These are phyloP conservation scores for Umimayanthus chanpuru DNA, from an alignment of 92 coral and sea anemone species.

Conservation along the genomic window DNA sequence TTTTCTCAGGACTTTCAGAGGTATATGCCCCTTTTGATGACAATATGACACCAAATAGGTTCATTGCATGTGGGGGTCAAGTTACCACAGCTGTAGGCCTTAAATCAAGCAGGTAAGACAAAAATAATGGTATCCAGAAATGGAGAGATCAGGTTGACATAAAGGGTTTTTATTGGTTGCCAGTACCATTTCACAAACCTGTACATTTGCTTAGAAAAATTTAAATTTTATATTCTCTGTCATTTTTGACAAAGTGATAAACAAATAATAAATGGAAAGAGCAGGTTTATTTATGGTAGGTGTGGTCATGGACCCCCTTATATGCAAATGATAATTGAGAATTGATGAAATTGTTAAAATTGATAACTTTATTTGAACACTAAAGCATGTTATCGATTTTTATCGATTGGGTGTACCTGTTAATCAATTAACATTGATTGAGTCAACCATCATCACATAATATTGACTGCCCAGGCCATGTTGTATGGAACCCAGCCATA, in stretches of 20 bases:
- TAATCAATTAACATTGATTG: background rate
- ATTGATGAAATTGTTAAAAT: background rate
- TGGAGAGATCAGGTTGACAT: background rate
- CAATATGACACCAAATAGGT: background rate
- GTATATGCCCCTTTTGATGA: background rate
- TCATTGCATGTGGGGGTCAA: background rate
- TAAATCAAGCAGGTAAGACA: background rate
- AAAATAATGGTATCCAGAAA: background rate
- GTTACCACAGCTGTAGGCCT: background rate
- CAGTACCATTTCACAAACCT: background rate
- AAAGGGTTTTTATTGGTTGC: background rate
- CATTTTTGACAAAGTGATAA: background rate
- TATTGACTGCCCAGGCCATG: background rate
- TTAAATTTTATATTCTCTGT: background rate
- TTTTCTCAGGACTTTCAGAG: background rate
- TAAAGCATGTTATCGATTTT: background rate
- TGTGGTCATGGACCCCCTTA: background rate
- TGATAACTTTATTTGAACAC: background rate
- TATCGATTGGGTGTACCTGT: background rate
- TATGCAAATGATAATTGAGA: background rate
- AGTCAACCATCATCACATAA: background rate
- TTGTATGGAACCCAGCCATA: background rate
- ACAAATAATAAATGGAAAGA: background rate
- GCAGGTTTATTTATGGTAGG: background rate
- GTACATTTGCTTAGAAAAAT: background rate